Conservation (phyloP, 1,140 invertebrate genomes). For the Eumaeus atala region DNA sequence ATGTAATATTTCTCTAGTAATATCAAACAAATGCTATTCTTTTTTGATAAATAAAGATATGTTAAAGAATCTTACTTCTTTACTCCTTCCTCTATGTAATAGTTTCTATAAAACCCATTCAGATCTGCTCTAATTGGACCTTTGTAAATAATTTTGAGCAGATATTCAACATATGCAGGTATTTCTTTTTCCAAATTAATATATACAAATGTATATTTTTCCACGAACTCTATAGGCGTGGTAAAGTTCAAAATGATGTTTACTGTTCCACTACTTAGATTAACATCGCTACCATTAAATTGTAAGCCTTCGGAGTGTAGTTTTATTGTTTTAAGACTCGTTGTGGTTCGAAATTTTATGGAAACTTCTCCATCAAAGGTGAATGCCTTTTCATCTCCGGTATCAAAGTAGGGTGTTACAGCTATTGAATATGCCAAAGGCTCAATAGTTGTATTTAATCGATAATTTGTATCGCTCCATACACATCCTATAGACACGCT, state of each 20-base stretch:
- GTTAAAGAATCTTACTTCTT: slow-evolving; percentile 51
- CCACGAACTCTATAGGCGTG: slow-evolving; percentile 45
- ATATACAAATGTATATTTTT: slow-evolving; percentile 45
- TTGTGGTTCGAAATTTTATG: slow-evolving; percentile 62
- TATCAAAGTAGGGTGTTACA: slow-evolving; percentile 77
- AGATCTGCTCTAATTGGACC: slow-evolving; percentile 76
- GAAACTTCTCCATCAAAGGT: slow-evolving; percentile 77
- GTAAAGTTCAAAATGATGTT: slow-evolving; percentile 24
- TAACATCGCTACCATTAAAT: slow-evolving; percentile 59
- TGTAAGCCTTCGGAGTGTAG: slow-evolving; percentile 79
- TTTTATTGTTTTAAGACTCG: slow-evolving; percentile 65
- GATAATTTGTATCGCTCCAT: slow-evolving; percentile 60
- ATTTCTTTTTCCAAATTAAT: slow-evolving; percentile 54
- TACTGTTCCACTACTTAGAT: slow-evolving; percentile 35
- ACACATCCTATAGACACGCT: slow-evolving; percentile 21
- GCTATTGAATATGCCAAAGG: slow-evolving; percentile 80
- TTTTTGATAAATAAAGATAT: not conserved
- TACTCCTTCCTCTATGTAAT: slow-evolving; percentile 75
- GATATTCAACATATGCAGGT: slow-evolving; percentile 38
- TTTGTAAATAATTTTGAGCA: slow-evolving; percentile 69
- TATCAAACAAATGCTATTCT: no score
- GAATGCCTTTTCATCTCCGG: slow-evolving; percentile 69
- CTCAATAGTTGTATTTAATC: slow-evolving; percentile 76
- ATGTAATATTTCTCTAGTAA: no score
- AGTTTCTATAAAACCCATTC: slow-evolving; percentile 88